phyloP scores from a whole-genome alignment of 2,888 invertebrate species.

The Trichogramma dendrolimi region DNA sequence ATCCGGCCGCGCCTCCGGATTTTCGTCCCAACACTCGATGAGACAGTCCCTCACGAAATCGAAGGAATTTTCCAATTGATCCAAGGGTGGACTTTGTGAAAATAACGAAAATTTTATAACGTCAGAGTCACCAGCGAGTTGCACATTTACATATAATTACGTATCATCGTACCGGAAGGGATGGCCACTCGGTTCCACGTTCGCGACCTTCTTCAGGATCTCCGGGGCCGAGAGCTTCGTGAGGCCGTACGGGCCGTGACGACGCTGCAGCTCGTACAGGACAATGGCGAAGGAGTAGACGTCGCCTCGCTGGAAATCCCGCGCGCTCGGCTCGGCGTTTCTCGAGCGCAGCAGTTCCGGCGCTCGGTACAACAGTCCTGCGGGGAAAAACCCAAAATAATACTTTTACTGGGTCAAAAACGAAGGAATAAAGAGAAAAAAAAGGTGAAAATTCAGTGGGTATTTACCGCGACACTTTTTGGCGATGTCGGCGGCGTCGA shows the following conservation, averaged over 20 bases:
- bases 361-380: constrained; percentile 74
- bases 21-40: constrained; percentile 83
- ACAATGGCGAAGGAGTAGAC: constrained; percentile 84
- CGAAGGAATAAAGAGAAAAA: neutral
- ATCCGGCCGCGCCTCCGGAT: constrained; percentile 75
- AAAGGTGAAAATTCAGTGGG: neutral
- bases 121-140: neutral
- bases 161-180: constrained; percentile 57
- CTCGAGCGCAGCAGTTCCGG: constrained; percentile 66
- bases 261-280: constrained; percentile 80
- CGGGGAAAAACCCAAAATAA: neutral
- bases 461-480: constrained; percentile 68
- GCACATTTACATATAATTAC: neutral
- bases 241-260: constrained; percentile 81
- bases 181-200: constrained; percentile 52
- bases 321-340: constrained; percentile 39
- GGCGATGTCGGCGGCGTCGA: constrained; percentile 60
- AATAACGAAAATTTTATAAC: neutral
- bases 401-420: constrained; percentile 3
- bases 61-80: constrained; percentile 74
- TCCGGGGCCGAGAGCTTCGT: constrained; percentile 65
- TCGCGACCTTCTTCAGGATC: constrained; percentile 61
- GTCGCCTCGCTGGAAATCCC: constrained; percentile 69
- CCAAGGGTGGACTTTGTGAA: constrained; percentile 65
- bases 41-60: constrained; percentile 83